phyloP scores from a whole-genome alignment of 1,140 invertebrate genomes.

The Sycobia sp. region DNA sequence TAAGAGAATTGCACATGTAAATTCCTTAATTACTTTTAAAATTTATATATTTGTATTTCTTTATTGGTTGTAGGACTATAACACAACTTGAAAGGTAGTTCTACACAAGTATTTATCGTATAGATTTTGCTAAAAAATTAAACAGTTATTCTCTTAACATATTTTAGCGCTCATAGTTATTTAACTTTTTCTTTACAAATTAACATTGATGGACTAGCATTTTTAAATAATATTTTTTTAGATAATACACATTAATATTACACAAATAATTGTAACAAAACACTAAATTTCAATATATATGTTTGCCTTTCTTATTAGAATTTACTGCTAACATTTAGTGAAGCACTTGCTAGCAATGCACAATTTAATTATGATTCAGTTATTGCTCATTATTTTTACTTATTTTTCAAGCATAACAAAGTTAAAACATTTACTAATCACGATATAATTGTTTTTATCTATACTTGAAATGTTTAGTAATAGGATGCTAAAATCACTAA shows the following conservation, averaged over 20 bases:
- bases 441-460: conserved; percentile 14
- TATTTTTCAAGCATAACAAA: conserved; percentile 22
- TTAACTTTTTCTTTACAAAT: conserved; percentile 17
- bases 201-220: conserved; percentile 28
- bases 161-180: conserved; percentile 13
- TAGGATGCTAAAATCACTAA: background rate
- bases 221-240: conserved; percentile 6
- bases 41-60: conserved; percentile 40
- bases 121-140: conserved; percentile 30
- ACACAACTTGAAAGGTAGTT: conserved; percentile 52
- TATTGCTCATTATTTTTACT: conserved; percentile 24
- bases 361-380: conserved; percentile 40
- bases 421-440: conserved; percentile 16
- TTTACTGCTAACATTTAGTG: conserved; percentile 48
- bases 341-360: conserved; percentile 59
- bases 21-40: conserved; percentile 32
- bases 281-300: conserved; percentile 19
- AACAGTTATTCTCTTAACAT: conserved; percentile 20
- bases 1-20: conserved; percentile 28
- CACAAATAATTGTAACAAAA: conserved; percentile 20
- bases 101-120: conserved; percentile 33
- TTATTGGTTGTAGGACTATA: conserved; percentile 52
- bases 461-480: no score
- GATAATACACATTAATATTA: conserved; percentile 16
- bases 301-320: conserved; percentile 21